Evolutionary conservation across 2,113 vertebrate genomes (phyloP).

Genomic region (Aegotheles bennettii): DNA sequence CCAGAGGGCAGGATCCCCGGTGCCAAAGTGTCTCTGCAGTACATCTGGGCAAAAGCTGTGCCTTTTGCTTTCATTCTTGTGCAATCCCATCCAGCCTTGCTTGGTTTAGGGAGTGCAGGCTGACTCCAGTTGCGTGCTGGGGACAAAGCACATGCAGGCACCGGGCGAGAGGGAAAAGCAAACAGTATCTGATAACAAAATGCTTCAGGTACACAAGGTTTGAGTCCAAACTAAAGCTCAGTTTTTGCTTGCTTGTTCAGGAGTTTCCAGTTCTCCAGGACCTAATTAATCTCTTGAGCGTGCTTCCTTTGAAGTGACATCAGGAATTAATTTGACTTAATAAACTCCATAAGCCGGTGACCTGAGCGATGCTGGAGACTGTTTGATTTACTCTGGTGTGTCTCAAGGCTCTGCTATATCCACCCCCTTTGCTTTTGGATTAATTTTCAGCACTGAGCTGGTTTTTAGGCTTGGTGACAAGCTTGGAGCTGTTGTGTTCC

Average conservation of each 20-base stretch:
- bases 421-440: background rate
- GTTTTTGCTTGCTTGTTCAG: background rate
- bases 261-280: background rate
- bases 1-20: background rate
- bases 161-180: background rate
- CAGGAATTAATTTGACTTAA: background rate
- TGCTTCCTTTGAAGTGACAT: background rate
- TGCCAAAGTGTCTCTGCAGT: background rate
- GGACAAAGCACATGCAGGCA: background rate
- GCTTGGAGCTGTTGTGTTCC: background rate
- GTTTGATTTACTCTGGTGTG: background rate
- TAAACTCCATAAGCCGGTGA: background rate
- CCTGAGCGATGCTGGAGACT: background rate
- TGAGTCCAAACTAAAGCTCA: background rate
- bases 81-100: accelerated
- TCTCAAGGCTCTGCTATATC: background rate
- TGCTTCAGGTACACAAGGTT: accelerated
- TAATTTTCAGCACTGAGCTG: background rate
- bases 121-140: accelerated
- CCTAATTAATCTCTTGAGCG: background rate
- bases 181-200: background rate
- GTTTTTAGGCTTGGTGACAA: background rate
- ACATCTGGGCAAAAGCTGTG: background rate
- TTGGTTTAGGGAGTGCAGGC: background rate
- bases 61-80: background rate